phyloP scores from a whole-genome alignment of 2,888 invertebrate genomes.

The Apodemia duryi region DNA sequence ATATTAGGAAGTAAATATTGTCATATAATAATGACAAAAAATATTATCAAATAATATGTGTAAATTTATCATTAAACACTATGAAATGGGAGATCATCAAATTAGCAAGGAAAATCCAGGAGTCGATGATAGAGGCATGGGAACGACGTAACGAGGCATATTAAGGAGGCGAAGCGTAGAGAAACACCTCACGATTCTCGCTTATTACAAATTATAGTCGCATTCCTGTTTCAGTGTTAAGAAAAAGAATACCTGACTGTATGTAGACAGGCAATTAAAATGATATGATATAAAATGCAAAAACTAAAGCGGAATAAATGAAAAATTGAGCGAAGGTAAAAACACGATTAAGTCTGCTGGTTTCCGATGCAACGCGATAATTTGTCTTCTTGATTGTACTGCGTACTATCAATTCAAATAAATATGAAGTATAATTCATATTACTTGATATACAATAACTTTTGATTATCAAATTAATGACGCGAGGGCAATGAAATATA shows the following conservation, averaged over 20 bases:
- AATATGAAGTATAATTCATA: neutral
- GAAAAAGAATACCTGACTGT: conserved; percentile 33
- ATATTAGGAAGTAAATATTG: no score
- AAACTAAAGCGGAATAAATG: conserved; percentile 56
- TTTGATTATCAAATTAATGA: neutral
- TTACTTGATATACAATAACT: neutral
- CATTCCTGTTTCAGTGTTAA: conserved; percentile 67
- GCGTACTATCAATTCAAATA: neutral
- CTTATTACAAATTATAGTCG: conserved; percentile 78
- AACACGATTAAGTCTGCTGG: conserved; percentile 39
- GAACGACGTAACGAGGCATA: conserved; percentile 67
- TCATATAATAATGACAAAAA: no score
- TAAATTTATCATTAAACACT: no score
- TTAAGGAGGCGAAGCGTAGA: conserved; percentile 69
- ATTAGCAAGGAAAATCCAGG: conserved; percentile 26
- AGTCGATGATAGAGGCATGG: conserved; percentile 47
- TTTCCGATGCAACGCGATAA: conserved; percentile 31
- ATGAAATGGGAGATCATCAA: neutral
- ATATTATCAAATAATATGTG: no score
- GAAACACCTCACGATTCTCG: conserved; percentile 57
- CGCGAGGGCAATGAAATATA: neutral
- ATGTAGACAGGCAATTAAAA: conserved; percentile 52
- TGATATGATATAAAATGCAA: conserved; percentile 54
- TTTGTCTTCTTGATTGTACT: conserved; percentile 19
- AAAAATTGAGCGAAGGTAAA: conserved; percentile 56